Evolutionary conservation across 1,140 invertebrate genomes (phyloP), one percentile per base, ranked within the genome.

Genomic region (Hylaeus volcanicus): DNA sequence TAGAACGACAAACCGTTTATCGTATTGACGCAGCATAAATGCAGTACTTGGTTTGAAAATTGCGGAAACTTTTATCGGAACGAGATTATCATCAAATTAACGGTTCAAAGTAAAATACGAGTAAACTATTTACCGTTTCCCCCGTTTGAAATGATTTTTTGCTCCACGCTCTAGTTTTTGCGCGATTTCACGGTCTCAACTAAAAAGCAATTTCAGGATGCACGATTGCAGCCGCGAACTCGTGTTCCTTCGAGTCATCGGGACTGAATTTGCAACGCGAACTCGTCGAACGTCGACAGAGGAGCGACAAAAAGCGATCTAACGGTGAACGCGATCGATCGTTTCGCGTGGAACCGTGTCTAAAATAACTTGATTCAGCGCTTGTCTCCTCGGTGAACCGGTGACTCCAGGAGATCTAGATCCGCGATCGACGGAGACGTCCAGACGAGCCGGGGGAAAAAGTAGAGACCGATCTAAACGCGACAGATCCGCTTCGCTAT

Each of bases 401-500:
- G 58, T 71, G 45, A n/a, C 37, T 78, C 76, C 69, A 51, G 39
- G 66, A 39, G 77, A 79, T 79, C 60, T 79, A 58, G 80, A 82
- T 58, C 43, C 48, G 48, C 15, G 70, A 11, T 41, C 58, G 61
- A 41, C 61, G 51, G 12, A 45, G 37, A 61, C 58, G 56, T 37
- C 5, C 45, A 48, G 39, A 1, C 5, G 8, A 4, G 12, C 2
- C 64, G 39, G 6, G 53, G 51, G 48, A 71, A 65, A 55, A 43
- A 12, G 15, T 55, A 0, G 8, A 39, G 55, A 75, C 64, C 79
- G 65, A 81, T 51, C 74, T 81, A 81, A 70, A 77, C 79, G 74
- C 79, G 79, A 81, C 79, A 70, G 79, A 81, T 81, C 79, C 77
- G 64, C 77, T 76, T 60, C 79, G 63, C 74, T 74, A 56, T 81